Base-by-base conservation (phyloP, 2,888 invertebrate genomes). In the Blera fallax region DNA sequence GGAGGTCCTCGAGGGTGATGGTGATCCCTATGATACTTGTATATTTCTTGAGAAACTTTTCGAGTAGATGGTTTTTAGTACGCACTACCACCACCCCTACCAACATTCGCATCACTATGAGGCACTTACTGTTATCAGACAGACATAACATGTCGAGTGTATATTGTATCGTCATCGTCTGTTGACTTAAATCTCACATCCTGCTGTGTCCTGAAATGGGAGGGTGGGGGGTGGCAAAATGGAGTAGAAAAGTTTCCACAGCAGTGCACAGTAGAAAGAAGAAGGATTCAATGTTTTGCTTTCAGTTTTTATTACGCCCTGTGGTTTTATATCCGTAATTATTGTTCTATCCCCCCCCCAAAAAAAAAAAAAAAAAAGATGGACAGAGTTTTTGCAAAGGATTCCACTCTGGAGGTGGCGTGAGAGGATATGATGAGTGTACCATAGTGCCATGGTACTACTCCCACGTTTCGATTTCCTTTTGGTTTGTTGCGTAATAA, bases 281-380 rank as follows among this genome's bases (percentile, higher is more conserved):
- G 58, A 58, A 69, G 67, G 69, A 77, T 69, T 67, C 67, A 67
- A 45, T 73, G 74, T 70, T 76, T 69, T 84, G 70, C 79, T 78
- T 73, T 83, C 60, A 67, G 69, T 76, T 84, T 80, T 84, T 84
- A 84, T 84, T 62, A 80, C 80, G 69, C 80, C 80, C 80, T 80
- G 80, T 74, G 84, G 84, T 84, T 76, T 84, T 80, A 84, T 80
- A 80, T 76, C 74, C 69, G 84, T 76, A 84, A 80, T 84, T 84
- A 83, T 83, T 79, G 74, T 74, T 80, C 73, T 84, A 69, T 40
- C 69, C 52, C 32, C 27, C 29, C 2, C 6, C 8, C 34, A 4
- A 4, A 2, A 34, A 37, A n/a, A n/a, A n/a, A n/a, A n/a, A n/a
- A n/a, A n/a, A n/a, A n/a, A 58, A 73, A 69, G 69, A 73, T 73